Evolutionary conservation across 1,140 invertebrate genomes (phyloP), one percentile per base, ranked within the genome.

Genomic region (Monomorium pharaonis): DNA sequence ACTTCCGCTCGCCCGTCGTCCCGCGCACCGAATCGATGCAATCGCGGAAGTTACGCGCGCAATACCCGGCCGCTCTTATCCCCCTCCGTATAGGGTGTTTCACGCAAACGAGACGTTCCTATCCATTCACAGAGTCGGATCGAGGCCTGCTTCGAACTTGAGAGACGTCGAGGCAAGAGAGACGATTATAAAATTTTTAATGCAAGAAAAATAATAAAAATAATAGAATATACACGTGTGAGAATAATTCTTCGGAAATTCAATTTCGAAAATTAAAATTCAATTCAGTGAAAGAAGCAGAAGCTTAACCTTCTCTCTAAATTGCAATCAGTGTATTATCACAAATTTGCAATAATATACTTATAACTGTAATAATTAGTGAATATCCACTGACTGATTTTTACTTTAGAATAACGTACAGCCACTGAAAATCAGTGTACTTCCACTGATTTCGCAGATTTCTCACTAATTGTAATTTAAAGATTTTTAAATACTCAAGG

Each of bases 11-110:
- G 21, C 54, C 63, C 60, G 67, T 49, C 60, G 67, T 49, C 65
- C 80, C 77, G 85, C 78, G 7, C 65, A 18, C 77, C 78, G 85
- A 84, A 83, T 74, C 85, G 78, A 84, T 84, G 63, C 75, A 54
- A 69, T 60, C 75, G 47, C 75, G 77, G 81, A 65, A 83, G 77
- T 74, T 83, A 72, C 85, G 58, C 85, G 76, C 85, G 85, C 67
- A 72, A 67, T 85, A 70, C 54, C 74, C 62, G n/a, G 51, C 58
- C 14, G 60, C 62, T 85, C 77, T 67, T 83, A 83, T 83, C 78
- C 78, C 65, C 44, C 78, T 51, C 44, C 67, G 67, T 83, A 74
- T 18, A 58, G 67, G 67, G 42, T 83, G 44, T 58, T 27, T 54
- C 67, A 33, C 51, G 30, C 18, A 24, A 67, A 24, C 37, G 37